Conservation (phyloP, 2,888 invertebrate genomes). For the Plutella xylostella region DNA sequence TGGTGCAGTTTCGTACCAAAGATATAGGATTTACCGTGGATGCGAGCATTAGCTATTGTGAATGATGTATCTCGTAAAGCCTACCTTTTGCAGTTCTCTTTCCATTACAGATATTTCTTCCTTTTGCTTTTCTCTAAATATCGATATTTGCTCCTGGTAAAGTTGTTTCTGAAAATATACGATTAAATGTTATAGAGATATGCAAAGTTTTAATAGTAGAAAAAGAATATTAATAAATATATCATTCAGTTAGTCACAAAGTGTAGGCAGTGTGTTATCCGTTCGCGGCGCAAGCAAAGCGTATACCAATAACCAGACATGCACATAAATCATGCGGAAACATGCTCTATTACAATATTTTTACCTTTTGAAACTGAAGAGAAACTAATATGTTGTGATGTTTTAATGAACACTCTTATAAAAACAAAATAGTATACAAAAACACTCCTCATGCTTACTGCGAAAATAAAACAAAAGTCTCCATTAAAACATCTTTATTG, state of each 20-base stretch:
- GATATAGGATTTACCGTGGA: too few relatives aligned
- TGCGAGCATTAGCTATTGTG: too few relatives aligned
- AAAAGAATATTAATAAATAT: background rate
- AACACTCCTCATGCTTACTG: slow-evolving; percentile 16
- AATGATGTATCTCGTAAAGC: too few relatives aligned
- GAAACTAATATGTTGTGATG: too few relatives aligned
- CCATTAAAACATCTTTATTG: slow-evolving; percentile 47
- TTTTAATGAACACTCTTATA: slow-evolving; percentile 39
- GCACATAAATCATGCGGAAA: background rate
- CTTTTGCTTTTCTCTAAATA: slow-evolving; percentile 57
- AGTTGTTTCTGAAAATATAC: slow-evolving; percentile 64
- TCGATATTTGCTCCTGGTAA: slow-evolving; percentile 72
- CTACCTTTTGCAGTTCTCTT: slow-evolving; percentile 50
- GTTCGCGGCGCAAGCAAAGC: background rate
- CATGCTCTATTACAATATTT: background rate
- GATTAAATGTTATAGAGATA: background rate
- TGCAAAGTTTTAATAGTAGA: too few relatives aligned
- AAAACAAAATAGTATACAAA: too few relatives aligned
- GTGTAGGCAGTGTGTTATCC: background rate
- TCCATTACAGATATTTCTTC: slow-evolving; percentile 62
- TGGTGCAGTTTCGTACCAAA: too few relatives aligned
- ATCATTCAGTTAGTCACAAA: background rate
- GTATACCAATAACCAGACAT: background rate
- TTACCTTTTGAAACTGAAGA: background rate
- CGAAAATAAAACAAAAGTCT: slow-evolving; percentile 54